A percentile compares a stretch with the other conserved stretches of the same genome.
phyloP scores from a whole-genome alignment of 2,797 vertebrate genomes.

The Falco peregrinus region DNA sequence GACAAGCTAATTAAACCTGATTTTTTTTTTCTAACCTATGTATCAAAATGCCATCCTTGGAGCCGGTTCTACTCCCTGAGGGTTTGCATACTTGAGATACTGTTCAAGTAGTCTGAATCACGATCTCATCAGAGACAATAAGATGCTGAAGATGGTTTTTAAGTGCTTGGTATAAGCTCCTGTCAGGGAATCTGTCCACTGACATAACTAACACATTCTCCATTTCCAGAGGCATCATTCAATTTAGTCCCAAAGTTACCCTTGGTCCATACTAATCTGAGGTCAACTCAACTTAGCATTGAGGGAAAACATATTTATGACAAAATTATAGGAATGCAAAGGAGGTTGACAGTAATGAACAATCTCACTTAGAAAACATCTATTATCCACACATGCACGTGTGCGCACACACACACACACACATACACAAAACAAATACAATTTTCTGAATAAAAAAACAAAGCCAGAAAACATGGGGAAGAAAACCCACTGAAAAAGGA shows the following conservation, averaged over 20 bases:
- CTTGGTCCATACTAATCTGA: not conserved
- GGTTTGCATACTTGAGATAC: not conserved
- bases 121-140: slow-evolving; percentile 7
- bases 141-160: not conserved
- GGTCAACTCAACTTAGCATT: not conserved
- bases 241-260: not conserved
- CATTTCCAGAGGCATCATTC: not conserved
- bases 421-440: not conserved
- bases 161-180: not conserved
- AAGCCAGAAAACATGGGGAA: not conserved
- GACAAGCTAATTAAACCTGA: not conserved
- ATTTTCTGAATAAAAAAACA: not conserved
- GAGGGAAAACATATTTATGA: not conserved
- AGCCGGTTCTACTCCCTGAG: not conserved
- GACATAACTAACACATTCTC: not conserved
- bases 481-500: not conserved
- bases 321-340: not conserved
- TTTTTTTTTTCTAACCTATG: not conserved
- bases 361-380: not conserved
- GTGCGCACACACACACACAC: fast-evolving
- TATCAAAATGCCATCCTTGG: not conserved
- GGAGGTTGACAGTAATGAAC: not conserved
- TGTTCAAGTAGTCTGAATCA: not conserved
- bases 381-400: not conserved
- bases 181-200: not conserved